Conservation (phyloP, 2,113 vertebrate genomes). For the Channa maculata region DNA sequence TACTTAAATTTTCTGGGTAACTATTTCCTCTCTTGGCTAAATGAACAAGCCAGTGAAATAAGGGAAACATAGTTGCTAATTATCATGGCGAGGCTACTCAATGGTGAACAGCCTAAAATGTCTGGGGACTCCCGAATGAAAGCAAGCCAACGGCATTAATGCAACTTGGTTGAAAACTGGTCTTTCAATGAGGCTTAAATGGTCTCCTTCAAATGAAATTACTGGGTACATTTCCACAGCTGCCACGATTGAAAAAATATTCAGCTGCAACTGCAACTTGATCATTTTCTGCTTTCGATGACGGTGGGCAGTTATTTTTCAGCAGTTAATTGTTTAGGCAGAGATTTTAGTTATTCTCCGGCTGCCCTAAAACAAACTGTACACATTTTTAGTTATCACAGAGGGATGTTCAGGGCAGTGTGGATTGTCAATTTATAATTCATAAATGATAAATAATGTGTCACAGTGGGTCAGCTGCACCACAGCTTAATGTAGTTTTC, state of each 20-base stretch:
- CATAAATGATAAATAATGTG: conserved; percentile 59
- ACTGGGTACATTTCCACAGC: conserved; percentile 27
- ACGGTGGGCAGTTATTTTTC: neutral
- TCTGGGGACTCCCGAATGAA: conserved; percentile 48
- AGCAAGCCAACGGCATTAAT: conserved; percentile 39
- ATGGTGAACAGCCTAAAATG: conserved; percentile 25
- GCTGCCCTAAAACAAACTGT: conserved; percentile 5
- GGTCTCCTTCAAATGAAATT: conserved; percentile 42
- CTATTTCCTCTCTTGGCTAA: conserved; percentile 30
- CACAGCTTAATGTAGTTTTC: conserved; percentile 1
- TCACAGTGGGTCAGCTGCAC: conserved; percentile 37
- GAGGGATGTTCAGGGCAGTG: conserved; percentile 21
- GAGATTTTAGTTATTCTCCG: conserved; percentile 13
- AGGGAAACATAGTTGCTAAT: conserved; percentile 23
- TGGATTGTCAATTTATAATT: conserved; percentile 48
- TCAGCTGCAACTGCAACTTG: conserved; percentile 12
- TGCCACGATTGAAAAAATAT: conserved; percentile 17
- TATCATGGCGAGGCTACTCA: conserved; percentile 26
- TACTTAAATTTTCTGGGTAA: neutral
- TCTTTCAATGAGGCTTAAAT: conserved; percentile 36
- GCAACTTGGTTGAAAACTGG: conserved; percentile 17
- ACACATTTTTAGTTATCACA: conserved; percentile 13
- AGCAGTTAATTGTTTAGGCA: neutral
- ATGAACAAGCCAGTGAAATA: conserved; percentile 21
- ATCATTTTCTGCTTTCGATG: conserved; percentile 4